These are phyloP conservation scores for Eugnorisma glareosa DNA, from an alignment of 2,888 invertebrate species.

Conservation along the genomic window DNA sequence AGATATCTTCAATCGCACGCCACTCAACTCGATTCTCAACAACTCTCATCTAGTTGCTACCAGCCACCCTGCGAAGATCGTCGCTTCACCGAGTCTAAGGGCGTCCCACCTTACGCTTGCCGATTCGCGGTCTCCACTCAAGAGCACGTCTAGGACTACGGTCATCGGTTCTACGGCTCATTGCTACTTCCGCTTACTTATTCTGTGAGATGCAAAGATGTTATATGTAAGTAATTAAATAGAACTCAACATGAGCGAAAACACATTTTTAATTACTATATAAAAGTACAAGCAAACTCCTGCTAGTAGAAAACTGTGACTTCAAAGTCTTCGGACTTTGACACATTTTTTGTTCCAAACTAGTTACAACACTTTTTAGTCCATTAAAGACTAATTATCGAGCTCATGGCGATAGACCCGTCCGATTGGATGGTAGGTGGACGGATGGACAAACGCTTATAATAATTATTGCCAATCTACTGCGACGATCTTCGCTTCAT, in stretches of 20 bases:
- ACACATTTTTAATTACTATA: neutral
- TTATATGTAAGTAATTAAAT: neutral
- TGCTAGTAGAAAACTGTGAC: neutral
- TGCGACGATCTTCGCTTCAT: constrained; percentile 77
- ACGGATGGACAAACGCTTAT: constrained; percentile 71
- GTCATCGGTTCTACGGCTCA: neutral
- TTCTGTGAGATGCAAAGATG: neutral
- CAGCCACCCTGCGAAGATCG: neutral
- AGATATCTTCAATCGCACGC: no score
- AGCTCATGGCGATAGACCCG: constrained; percentile 66
- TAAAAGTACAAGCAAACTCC: neutral
- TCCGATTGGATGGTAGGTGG: constrained; percentile 49
- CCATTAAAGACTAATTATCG: constrained; percentile 72
- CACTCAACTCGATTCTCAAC: neutral
- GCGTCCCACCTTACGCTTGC: neutral
- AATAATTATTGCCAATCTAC: constrained; percentile 80
- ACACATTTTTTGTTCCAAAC: constrained; percentile 46
- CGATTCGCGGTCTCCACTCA: neutral
- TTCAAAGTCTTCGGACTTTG: neutral
- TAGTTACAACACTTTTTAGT: constrained; percentile 54
- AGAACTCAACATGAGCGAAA: neutral
- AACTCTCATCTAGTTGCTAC: neutral
- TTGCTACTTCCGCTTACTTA: neutral
- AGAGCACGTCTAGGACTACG: neutral
- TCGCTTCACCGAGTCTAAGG: neutral